These are phyloP conservation scores for Scaptomyza montana DNA, from an alignment of 1,140 invertebrate genomes.

Conservation along the genomic window DNA sequence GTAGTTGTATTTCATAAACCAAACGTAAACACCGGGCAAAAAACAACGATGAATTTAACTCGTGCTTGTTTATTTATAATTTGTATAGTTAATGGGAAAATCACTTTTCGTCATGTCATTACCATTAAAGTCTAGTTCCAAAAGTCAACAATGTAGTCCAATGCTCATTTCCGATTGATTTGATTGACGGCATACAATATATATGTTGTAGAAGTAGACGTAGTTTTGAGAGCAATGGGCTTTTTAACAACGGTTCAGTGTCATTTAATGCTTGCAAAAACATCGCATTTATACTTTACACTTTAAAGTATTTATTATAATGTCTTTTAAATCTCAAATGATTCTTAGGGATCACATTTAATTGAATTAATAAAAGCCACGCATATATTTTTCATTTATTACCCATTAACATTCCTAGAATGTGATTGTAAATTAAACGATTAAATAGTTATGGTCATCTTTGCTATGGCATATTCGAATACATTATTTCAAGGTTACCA, in stretches of 20 bases:
- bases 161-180: conserved; percentile 16
- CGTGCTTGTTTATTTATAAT: conserved; percentile 13
- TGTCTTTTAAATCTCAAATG: not conserved
- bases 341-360: not conserved
- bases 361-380: not conserved
- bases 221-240: too few species aligned
- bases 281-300: too few species aligned
- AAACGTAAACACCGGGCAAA: not conserved
- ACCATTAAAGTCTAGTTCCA: not conserved
- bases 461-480: not conserved
- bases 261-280: too few species aligned
- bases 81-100: conserved; percentile 6
- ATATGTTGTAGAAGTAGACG: too few species aligned
- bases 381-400: not conserved
- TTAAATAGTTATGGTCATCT: not conserved
- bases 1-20: not conserved
- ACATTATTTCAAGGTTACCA: conserved; percentile 53
- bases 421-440: not conserved
- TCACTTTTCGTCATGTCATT: conserved; percentile 18
- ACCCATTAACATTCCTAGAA: not conserved
- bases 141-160: too few species aligned
- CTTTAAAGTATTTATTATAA: not conserved
- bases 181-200: not conserved
- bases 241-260: too few species aligned
- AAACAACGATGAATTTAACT: conserved; percentile 1